Evolutionary conservation across 2,888 invertebrate genomes (phyloP).

Genomic region (Phymatocera aterrima): DNA sequence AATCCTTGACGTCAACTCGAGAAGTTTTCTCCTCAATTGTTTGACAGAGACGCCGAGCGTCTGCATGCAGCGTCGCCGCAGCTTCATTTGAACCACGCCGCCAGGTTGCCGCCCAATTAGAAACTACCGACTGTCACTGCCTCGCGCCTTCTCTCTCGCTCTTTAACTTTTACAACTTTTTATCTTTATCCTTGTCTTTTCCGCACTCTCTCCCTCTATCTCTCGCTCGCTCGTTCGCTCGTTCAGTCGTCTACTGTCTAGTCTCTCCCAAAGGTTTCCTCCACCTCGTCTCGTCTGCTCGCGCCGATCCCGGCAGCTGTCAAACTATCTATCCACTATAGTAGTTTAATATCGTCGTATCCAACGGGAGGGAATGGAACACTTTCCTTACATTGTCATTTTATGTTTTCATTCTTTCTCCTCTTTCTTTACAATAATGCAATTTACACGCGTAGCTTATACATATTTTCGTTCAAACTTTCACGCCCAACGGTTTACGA

Average conservation of each 20-base stretch:
- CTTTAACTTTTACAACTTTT: background rate
- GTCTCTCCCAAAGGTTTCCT: too few species aligned
- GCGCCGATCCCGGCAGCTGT: conserved; percentile 59
- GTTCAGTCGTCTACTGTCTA: background rate
- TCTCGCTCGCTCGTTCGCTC: background rate
- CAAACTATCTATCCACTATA: too few species aligned
- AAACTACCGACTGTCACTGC: conserved; percentile 61
- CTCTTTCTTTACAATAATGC: too few species aligned
- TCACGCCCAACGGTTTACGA: too few species aligned
- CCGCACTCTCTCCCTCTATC: too few species aligned
- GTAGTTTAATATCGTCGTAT: too few species aligned
- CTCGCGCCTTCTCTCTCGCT: background rate
- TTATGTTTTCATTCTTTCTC: too few species aligned
- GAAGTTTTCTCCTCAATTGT: conserved; percentile 71
- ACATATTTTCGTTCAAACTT: too few species aligned
- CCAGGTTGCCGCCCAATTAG: conserved; percentile 69
- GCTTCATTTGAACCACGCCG: conserved; percentile 73
- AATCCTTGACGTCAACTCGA: conserved; percentile 70
- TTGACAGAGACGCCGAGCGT: conserved; percentile 73
- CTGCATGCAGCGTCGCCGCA: conserved; percentile 73
- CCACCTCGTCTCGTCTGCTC: background rate
- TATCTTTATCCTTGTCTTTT: too few species aligned
- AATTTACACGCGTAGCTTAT: too few species aligned
- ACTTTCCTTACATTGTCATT: too few species aligned
- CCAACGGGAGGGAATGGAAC: too few species aligned